Base-by-base conservation (phyloP, 2,888 invertebrate species). In the Gasteruption jaculator region DNA sequence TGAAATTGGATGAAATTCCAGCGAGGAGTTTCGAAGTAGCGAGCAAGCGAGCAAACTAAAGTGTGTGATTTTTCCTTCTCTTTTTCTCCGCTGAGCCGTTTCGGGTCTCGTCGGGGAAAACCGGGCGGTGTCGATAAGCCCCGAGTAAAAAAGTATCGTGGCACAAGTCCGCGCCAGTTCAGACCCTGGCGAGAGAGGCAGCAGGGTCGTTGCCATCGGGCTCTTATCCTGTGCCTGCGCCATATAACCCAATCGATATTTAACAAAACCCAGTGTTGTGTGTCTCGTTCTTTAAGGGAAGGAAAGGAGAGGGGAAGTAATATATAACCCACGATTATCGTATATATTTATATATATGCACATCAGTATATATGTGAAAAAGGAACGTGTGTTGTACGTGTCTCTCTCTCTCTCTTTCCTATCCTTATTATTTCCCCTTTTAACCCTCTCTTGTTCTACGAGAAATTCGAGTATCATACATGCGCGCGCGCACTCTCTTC, bases 131-230 rank as follows among this genome's bases (percentile, higher is more conserved):
- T 57, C 58, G 54, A 50, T 49, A 48, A 45, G 50, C 45, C 38
- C 53, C 52, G 48, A 54, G 53, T 53, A 51, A 51, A 47, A 51
- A 36, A 39, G 40, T 14, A 22, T 10, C 38, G 41, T 30, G 34
- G 29, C 26, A 37, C 27, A 43, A 38, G 41, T 48, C 47, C 46
- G 20, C 46, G 49, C 45, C 24, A 22, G 10, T 7, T 7, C 7
- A 7, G 10, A 7, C 24, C 7, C 7, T 22, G 24, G 10, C 24
- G 10, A 22, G 7, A 29, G 29, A 48, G 46, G 43, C 46, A 50
- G 48, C 53, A 65, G 65, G 65, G 65, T 66, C 65, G 65, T 65
- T 66, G 65, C 63, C 63, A 63, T 63, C 59, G 53, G 50, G 50
- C 54, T 44, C 53, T 57, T 59, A 63, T 63, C 63, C 64, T 57